These are phyloP conservation scores for Arenaria interpres DNA, from an alignment of 2,113 vertebrate species.

Conservation along the genomic window DNA sequence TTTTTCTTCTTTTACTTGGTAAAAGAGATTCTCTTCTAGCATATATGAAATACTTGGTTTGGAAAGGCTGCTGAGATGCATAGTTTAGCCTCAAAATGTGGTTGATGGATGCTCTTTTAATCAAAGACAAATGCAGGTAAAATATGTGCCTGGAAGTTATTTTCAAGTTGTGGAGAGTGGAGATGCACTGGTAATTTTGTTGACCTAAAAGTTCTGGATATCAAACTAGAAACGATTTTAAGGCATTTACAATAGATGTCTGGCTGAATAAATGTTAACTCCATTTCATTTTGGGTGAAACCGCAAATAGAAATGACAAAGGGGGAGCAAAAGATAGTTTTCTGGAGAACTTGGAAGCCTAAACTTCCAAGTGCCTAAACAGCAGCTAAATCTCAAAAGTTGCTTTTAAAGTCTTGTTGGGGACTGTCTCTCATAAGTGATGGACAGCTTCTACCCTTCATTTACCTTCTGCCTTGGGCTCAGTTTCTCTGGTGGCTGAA, in stretches of 20 bases:
- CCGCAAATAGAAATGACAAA: not conserved
- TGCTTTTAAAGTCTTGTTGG: not conserved
- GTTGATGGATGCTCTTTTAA: not conserved
- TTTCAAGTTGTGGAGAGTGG: not conserved
- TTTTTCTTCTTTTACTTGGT: not conserved
- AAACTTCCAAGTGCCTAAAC: not conserved
- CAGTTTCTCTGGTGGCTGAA: not conserved
- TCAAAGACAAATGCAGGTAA: not conserved
- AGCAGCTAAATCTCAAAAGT: not conserved
- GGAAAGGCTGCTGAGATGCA: not conserved
- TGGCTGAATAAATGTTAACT: not conserved
- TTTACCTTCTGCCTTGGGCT: not conserved
- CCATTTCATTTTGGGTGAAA: not conserved
- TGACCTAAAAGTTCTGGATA: not conserved
- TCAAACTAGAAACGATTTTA: not conserved
- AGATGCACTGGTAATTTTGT: not conserved
- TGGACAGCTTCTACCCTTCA: not conserved
- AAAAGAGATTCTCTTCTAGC: not conserved
- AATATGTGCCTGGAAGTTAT: not conserved
- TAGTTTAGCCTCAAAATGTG: not conserved
- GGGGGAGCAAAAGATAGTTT: not conserved
- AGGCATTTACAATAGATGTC: not conserved
- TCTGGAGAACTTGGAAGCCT: not conserved
- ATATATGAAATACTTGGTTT: fast-evolving
- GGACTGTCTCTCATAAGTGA: not conserved